phyloP scores from a whole-genome alignment of 2,888 invertebrate genomes.

The Clusia tigrina region DNA sequence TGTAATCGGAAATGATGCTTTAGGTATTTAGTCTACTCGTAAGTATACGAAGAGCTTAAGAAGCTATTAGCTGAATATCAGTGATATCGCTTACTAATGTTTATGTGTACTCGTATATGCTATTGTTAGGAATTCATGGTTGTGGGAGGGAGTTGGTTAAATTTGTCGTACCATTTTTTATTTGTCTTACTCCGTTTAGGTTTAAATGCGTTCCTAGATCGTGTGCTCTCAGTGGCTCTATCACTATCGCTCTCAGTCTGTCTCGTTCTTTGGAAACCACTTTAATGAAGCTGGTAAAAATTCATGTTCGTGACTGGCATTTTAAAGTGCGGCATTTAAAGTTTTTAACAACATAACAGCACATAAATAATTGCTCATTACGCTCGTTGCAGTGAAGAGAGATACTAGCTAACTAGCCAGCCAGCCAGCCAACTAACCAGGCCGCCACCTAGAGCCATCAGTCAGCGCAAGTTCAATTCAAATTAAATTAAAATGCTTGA shows the following conservation, averaged over 20 bases:
- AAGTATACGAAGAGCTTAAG: too few species aligned
- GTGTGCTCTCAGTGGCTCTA: neutral
- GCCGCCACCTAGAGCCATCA: neutral
- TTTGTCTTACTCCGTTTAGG: too few species aligned
- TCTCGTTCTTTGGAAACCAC: neutral
- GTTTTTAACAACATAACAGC: constrained; percentile 4
- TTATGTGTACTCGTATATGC: too few species aligned
- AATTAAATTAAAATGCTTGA: constrained; percentile 5
- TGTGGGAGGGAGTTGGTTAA: neutral
- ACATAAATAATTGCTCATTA: constrained; percentile 10
- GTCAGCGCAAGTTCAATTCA: neutral
- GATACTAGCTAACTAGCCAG: neutral
- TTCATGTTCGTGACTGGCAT: constrained; percentile 5
- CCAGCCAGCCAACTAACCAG: neutral
- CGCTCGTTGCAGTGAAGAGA: neutral
- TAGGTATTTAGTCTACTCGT: too few species aligned
- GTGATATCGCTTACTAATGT: too few species aligned
- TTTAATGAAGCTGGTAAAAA: too few species aligned
- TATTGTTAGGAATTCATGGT: too few species aligned
- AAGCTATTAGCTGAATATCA: too few species aligned
- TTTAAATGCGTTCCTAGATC: neutral
- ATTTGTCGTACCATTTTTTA: too few species aligned
- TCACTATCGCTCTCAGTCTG: too few species aligned
- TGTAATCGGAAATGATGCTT: too few species aligned
- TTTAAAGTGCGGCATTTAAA: neutral